Conservation (phyloP, 2,797 vertebrate genomes). For the Manis crassicaudata region DNA sequence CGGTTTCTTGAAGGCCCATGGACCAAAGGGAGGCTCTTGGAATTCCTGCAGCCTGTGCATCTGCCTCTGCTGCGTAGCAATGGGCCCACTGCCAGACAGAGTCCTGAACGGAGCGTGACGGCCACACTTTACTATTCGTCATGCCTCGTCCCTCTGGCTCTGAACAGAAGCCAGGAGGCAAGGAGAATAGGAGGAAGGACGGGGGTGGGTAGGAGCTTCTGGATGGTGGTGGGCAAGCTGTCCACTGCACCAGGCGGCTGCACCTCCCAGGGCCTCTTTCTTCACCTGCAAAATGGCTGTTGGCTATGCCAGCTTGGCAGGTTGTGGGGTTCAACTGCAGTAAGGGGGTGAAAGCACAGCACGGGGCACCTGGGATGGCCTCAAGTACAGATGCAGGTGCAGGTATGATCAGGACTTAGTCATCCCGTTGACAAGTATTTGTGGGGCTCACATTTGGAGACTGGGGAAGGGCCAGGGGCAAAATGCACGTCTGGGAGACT, state of each 20-base stretch:
- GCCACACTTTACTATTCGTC: neutral
- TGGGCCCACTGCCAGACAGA: neutral
- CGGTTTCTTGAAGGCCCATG: neutral
- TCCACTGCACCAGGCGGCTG: neutral
- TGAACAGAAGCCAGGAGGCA: neutral
- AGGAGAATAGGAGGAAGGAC: neutral
- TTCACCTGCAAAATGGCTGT: neutral
- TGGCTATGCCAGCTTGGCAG: neutral
- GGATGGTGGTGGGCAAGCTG: rapidly evolving
- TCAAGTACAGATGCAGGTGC: neutral
- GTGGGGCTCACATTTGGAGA: neutral
- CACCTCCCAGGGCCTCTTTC: neutral
- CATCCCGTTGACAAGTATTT: neutral
- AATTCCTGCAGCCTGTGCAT: neutral
- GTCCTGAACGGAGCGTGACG: neutral
- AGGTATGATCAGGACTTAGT: neutral
- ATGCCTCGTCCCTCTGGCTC: neutral
- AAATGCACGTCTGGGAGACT: neutral
- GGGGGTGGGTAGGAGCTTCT: neutral
- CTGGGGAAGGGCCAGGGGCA: neutral
- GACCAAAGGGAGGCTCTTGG: neutral
- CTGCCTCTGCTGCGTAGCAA: neutral
- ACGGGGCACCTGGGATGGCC: neutral
- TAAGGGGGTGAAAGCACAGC: neutral
- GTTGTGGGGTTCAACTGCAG: neutral